These are phyloP conservation scores for Manduca sexta DNA, from an alignment of 1,140 invertebrate species.

Conservation along the genomic window DNA sequence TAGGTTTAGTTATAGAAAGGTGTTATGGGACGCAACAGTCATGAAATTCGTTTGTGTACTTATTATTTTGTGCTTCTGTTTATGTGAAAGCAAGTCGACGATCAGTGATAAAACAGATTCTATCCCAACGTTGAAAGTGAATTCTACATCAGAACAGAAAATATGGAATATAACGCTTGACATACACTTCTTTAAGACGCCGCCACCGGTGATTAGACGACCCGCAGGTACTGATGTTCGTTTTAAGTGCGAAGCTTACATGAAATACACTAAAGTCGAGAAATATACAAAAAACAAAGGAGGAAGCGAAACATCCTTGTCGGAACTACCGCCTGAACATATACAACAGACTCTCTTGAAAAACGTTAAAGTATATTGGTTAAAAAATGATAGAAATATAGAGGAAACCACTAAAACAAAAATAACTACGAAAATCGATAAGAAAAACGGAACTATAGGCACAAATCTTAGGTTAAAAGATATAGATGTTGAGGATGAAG, in stretches of 20 bases:
- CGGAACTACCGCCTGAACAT: constrained; percentile 53
- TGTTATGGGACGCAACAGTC: constrained; percentile 59
- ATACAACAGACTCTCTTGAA: constrained; percentile 55
- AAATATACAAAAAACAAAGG: constrained; percentile 58
- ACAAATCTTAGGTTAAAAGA: constrained; percentile 50
- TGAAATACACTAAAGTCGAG: constrained; percentile 64
- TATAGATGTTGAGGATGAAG: constrained; percentile 42
- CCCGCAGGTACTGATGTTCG: constrained; percentile 33
- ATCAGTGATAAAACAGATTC: constrained; percentile 39
- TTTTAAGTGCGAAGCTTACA: constrained; percentile 58
- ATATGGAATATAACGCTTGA: constrained; percentile 65
- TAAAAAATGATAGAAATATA: constrained; percentile 48
- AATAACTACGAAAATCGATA: constrained; percentile 50
- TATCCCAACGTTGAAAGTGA: constrained; percentile 38
- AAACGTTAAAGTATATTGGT: constrained; percentile 64
- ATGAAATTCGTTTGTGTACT: constrained; percentile 57
- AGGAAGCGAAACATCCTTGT: constrained; percentile 46
- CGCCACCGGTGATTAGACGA: constrained; percentile 41
- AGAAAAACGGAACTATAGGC: constrained; percentile 51
- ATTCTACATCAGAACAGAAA: constrained; percentile 52
- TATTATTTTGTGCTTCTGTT: constrained; percentile 48
- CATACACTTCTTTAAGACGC: constrained; percentile 57
- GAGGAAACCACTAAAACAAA: constrained; percentile 32
- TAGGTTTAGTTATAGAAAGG: constrained; percentile 6
- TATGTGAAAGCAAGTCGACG: constrained; percentile 34